These are phyloP conservation scores for Perdita meconis DNA, from an alignment of 2,888 invertebrate genomes.

Conservation along the genomic window DNA sequence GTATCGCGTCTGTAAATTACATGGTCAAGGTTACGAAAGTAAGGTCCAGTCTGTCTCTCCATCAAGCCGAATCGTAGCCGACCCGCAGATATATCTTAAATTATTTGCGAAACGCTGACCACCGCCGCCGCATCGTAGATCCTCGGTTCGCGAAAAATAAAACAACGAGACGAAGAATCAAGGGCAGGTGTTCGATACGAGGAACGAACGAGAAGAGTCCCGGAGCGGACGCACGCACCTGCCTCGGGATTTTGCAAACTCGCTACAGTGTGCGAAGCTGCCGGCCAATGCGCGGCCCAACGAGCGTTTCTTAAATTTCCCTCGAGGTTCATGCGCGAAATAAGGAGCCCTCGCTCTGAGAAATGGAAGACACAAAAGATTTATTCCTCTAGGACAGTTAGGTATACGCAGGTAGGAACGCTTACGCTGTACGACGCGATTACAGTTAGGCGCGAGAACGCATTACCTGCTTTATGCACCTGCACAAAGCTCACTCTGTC, in stretches of 20 bases:
- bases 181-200: conserved; percentile 61
- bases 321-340: conserved; percentile 6
- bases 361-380: conserved; percentile 29
- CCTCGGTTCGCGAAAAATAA: conserved; percentile 23
- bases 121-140: conserved; percentile 24
- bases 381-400: conserved; percentile 61
- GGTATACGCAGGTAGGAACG: conserved; percentile 47
- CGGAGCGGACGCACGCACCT: conserved; percentile 55
- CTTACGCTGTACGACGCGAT: conserved; percentile 27
- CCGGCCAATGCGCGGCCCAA: too few species aligned
- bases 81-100: conserved; percentile 36
- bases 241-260: conserved; percentile 59
- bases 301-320: neutral
- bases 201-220: conserved; percentile 38
- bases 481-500: neutral
- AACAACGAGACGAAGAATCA: conserved; percentile 39
- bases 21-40: conserved; percentile 54
- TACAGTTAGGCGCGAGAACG: conserved; percentile 61
- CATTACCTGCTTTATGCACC: conserved; percentile 33
- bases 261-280: conserved; percentile 1
- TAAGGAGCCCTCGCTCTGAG: neutral
- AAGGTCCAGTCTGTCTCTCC: conserved; percentile 9
- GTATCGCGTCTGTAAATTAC: conserved; percentile 17
- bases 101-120: conserved; percentile 29
- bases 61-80: neutral